phyloP scores from a whole-genome alignment of 1,140 invertebrate genomes.

The Heliconius himera region DNA sequence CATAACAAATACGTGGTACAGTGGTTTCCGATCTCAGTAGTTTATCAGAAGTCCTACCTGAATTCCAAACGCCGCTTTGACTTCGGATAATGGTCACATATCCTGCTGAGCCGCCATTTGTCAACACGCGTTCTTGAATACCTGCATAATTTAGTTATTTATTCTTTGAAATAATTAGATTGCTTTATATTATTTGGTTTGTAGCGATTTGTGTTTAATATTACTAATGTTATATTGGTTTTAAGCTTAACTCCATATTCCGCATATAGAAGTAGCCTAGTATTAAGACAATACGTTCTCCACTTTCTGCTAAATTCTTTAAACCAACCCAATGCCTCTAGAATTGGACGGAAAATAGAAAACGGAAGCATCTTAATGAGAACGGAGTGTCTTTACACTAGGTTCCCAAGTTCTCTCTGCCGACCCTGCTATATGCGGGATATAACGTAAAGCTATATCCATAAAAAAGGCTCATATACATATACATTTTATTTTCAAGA shows the following conservation, averaged over 20 bases:
- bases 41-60: constrained; percentile 51
- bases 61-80: constrained; percentile 58
- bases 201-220: background rate
- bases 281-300: too few species aligned
- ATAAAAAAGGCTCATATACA: too few species aligned
- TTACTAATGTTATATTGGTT: background rate
- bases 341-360: too few species aligned
- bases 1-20: background rate
- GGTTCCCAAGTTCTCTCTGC: too few species aligned
- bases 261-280: too few species aligned
- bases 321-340: too few species aligned
- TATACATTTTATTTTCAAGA: too few species aligned
- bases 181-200: background rate
- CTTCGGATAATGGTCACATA: constrained; percentile 52
- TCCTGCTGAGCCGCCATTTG: constrained; percentile 65
- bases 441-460: too few species aligned
- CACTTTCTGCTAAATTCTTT: too few species aligned
- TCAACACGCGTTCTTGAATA: constrained; percentile 48
- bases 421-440: too few species aligned
- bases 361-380: too few species aligned
- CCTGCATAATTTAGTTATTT: constrained; percentile 22
- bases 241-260: background rate
- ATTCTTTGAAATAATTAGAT: background rate
- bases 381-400: too few species aligned
- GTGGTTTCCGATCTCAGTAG: background rate